Percentiles rank a stretch among this genome's conserved stretches.
phyloP scores from a whole-genome alignment of 2,797 vertebrate genomes.

The Pagetopsis macropterus region DNA sequence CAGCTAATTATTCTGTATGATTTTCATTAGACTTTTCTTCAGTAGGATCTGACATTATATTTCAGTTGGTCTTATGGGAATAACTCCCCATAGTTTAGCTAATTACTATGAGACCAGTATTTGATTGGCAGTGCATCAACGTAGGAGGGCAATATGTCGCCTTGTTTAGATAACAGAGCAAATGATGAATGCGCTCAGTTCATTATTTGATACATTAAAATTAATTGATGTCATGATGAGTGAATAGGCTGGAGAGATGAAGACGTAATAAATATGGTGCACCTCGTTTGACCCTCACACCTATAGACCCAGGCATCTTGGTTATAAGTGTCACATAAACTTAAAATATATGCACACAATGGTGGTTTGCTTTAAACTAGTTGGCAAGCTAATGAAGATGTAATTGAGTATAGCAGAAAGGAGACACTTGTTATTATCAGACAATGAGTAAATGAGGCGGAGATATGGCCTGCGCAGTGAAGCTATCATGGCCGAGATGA shows the following conservation, averaged over 20 bases:
- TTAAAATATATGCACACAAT: slow-evolving; percentile 62
- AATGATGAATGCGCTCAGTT: slow-evolving; percentile 74
- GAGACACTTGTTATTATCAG: slow-evolving; percentile 78
- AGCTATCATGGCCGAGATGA: slow-evolving; percentile 60
- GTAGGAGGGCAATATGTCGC: slow-evolving; percentile 60
- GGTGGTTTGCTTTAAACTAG: slow-evolving; percentile 69
- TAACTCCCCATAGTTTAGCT: slow-evolving; percentile 66
- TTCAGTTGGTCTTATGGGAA: slow-evolving; percentile 65
- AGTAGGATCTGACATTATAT: slow-evolving; percentile 62
- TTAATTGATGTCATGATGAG: slow-evolving; percentile 69
- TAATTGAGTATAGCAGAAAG: slow-evolving; percentile 77
- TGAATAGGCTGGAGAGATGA: slow-evolving; percentile 57
- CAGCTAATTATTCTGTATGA: slow-evolving; percentile 54
- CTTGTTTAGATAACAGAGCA: slow-evolving; percentile 73
- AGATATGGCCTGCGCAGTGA: slow-evolving; percentile 68
- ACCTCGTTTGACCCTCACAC: slow-evolving; percentile 54
- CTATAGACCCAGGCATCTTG: slow-evolving; percentile 49
- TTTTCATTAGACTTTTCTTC: slow-evolving; percentile 68
- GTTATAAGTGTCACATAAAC: slow-evolving; percentile 73
- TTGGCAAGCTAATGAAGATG: slow-evolving; percentile 76
- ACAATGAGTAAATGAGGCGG: slow-evolving; percentile 77
- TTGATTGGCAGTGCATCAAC: slow-evolving; percentile 71
- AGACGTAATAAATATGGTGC: slow-evolving; percentile 62
- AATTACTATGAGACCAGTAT: slow-evolving; percentile 58
- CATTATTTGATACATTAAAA: slow-evolving; percentile 74